Evolutionary conservation across 2,113 vertebrate species (phyloP).

Genomic region (Osmerus eperlanus): DNA sequence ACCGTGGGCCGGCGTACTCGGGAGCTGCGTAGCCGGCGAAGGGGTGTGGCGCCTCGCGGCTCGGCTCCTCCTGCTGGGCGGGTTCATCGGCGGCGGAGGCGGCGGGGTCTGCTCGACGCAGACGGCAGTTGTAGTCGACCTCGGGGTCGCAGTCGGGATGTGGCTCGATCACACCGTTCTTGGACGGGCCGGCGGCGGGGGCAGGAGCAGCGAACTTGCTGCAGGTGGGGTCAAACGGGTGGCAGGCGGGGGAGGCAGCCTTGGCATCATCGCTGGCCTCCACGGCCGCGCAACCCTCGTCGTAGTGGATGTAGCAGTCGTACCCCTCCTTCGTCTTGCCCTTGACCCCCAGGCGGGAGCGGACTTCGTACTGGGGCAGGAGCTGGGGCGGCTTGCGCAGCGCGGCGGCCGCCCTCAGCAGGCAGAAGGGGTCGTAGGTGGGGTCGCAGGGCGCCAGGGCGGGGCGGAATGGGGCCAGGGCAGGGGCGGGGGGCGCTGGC

Average conservation of each 20-base stretch:
- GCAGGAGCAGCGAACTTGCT: conserved; percentile 49
- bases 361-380: conserved; percentile 66
- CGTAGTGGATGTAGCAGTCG: conserved; percentile 74
- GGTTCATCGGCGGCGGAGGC: conserved; percentile 30
- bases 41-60: conserved; percentile 1
- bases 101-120: conserved; percentile 52
- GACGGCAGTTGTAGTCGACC: conserved; percentile 72
- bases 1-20: conserved; percentile 37
- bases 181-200: conserved; percentile 1
- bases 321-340: conserved; percentile 76
- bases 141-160: conserved; percentile 76
- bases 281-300: conserved; percentile 70
- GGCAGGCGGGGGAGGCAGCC: conserved; percentile 60
- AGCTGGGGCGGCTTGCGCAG: conserved; percentile 50
- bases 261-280: conserved; percentile 29
- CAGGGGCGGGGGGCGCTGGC: conserved; percentile 43
- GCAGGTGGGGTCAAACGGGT: conserved; percentile 72
- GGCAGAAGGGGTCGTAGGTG: conserved; percentile 65
- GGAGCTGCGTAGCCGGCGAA: conserved; percentile 4
- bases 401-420: conserved; percentile 58
- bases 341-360: conserved; percentile 60
- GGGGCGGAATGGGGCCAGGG: conserved; percentile 30
- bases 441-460: conserved; percentile 65
- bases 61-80: conserved; percentile 22
- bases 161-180: conserved; percentile 63